A percentile compares a stretch with the other conserved stretches of the same genome.
These are phyloP conservation scores for Ascidia mentula DNA, from an alignment of 23 tunicate genomes.

Conservation along the genomic window DNA sequence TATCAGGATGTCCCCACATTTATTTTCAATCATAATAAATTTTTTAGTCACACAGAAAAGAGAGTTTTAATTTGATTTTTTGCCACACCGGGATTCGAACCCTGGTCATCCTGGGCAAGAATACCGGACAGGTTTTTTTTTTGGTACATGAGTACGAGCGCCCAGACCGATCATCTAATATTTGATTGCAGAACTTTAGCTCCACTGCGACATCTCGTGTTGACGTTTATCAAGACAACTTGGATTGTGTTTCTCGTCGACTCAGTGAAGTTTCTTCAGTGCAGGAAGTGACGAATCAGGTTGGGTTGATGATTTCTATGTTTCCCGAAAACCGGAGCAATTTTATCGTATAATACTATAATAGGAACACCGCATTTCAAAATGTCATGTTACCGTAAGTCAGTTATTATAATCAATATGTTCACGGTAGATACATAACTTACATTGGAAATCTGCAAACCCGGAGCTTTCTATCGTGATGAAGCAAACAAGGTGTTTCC, in stretches of 20 bases:
- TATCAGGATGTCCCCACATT: too few species aligned
- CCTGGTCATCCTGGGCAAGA: too few species aligned
- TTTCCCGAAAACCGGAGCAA: not conserved
- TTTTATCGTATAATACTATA: not conserved
- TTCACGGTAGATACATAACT: not conserved
- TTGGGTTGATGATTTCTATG: not conserved
- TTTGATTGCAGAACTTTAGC: conserved; percentile 24
- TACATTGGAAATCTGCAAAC: not conserved
- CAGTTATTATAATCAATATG: not conserved
- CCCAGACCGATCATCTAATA: too few species aligned
- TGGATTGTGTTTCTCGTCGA: not conserved
- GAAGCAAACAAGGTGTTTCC: too few species aligned
- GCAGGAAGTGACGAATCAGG: not conserved
- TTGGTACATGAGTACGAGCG: too few species aligned
- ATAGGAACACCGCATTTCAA: not conserved
- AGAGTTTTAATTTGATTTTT: too few species aligned
- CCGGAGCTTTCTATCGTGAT: too few species aligned
- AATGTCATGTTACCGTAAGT: not conserved
- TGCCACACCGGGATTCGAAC: too few species aligned
- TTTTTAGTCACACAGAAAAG: too few species aligned
- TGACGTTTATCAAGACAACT: not conserved
- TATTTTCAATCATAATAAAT: too few species aligned
- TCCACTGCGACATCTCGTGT: conserved; percentile 23
- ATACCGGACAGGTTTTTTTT: too few species aligned
- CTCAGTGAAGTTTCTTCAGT: not conserved